Evolutionary conservation across 92 coral and sea anemone species (phyloP).

Genomic region (Parazoanthus darwini): DNA sequence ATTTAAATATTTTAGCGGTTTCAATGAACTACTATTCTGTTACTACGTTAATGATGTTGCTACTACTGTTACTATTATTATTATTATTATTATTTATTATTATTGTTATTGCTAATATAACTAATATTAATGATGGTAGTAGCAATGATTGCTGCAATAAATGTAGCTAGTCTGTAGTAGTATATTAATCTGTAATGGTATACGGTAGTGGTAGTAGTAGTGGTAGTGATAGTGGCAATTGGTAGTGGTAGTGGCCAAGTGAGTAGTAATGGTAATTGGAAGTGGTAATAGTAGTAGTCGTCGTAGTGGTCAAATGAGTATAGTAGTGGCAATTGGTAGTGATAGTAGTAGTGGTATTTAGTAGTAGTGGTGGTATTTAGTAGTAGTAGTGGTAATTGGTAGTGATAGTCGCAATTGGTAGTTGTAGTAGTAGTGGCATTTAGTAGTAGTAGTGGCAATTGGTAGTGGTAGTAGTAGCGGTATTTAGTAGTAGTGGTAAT

Average conservation of each 20-base stretch:
- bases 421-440: neutral
- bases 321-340: neutral
- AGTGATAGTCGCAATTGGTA: too few species aligned
- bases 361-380: neutral
- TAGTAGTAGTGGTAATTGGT: too few species aligned
- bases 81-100: neutral
- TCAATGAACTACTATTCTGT: neutral
- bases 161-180: neutral
- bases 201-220: too few species aligned
- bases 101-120: too few species aligned
- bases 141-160: too few species aligned
- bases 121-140: too few species aligned
- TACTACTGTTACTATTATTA: neutral
- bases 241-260: neutral
- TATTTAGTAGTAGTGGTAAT: neutral
- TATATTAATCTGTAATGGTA: neutral
- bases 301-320: neutral
- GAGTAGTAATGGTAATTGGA: neutral
- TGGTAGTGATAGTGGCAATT: neutral
- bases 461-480: too few species aligned
- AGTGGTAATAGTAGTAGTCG: neutral
- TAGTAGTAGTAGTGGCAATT: neutral
- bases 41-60: neutral
- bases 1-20: too few species aligned
- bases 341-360: neutral